Base-by-base conservation (phyloP, 2,113 vertebrate genomes). In the Australoheros scitulus region DNA sequence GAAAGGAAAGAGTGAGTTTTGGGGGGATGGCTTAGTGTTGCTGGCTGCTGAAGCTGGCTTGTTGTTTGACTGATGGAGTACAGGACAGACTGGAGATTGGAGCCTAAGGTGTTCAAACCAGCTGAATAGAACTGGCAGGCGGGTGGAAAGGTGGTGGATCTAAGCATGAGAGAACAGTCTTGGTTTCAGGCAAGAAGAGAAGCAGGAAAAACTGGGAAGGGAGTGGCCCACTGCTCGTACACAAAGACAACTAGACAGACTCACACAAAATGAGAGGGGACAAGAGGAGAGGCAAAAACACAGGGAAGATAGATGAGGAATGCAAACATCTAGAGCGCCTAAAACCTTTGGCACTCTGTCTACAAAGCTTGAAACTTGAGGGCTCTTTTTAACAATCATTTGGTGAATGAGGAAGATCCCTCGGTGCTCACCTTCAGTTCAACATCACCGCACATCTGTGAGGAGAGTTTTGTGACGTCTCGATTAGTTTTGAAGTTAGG, bases 121-220 rank as follows among this genome's bases (percentile, higher is more conserved):
- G 5, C 9, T 68, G 41, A 68, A 2, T 47, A 47, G 24, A 47
- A 18, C 41, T 26, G 64, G 41, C 22, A 17, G 14, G 22, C 22
- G 6, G 41, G 0, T 1, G 15, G 1, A 0, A 47, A 68, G 8
- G 38, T 18, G 38, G 22, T 26, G 5, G 41, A 65, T 47, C n/a
- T 6, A 65, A 26, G 63, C 38, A 26, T 13, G 47, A 18, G 38
- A 0, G 2, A 10, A 68, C 14, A 47, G 64, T 47, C 22, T 47
- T 26, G 14, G n/a, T 68, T 68, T 68, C 0, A 0, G 8, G 43
- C 41, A 0, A 50, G 22, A 0, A 68, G 22, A 0, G 14, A 70
- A 70, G 24, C 7, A 0, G 24, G 15, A 50, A 70, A 68, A 50
- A 70, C 24, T 70, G 9, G 65, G 24, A 70, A 70, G 65, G 64